These are phyloP conservation scores for Cyanocitta stelleri DNA, from an alignment of 2,113 vertebrate species.

Conservation along the genomic window DNA sequence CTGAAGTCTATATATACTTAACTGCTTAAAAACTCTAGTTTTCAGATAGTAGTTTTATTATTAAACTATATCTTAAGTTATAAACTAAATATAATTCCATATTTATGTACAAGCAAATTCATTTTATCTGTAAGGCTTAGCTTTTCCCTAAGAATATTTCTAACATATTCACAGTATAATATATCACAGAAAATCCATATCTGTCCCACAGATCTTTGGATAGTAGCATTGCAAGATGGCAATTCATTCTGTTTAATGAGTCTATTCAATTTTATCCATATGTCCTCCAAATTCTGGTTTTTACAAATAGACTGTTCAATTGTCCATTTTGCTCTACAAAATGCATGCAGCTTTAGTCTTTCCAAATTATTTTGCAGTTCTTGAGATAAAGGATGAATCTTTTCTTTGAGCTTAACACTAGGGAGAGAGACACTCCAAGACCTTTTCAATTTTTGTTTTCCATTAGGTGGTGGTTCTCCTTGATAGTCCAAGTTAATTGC, in stretches of 20 bases:
- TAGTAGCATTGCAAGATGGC: conserved; percentile 88
- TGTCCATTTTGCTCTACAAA: conserved; percentile 86
- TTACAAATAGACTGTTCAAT: conserved; percentile 75
- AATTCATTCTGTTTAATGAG: conserved; percentile 70
- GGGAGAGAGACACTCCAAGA: conserved; percentile 83
- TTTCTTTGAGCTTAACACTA: conserved; percentile 18
- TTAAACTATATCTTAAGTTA: not conserved
- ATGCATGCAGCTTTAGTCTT: conserved; percentile 74
- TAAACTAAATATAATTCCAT: conserved; percentile 80
- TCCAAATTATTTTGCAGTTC: conserved; percentile 72
- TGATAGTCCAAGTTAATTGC: not conserved
- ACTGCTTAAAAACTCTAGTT: not conserved
- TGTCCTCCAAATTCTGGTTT: conserved; percentile 75
- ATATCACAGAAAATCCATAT: conserved; percentile 96
- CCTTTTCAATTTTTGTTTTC: conserved; percentile 49
- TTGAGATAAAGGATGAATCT: conserved; percentile 71
- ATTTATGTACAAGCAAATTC: conserved; percentile 76
- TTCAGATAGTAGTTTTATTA: not conserved
- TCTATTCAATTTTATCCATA: conserved; percentile 79
- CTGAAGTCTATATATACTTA: not conserved
- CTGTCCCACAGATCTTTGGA: conserved; percentile 80
- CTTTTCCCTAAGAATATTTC: conserved; percentile 77
- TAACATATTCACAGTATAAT: conserved; percentile 82
- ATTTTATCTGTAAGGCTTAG: conserved; percentile 81
- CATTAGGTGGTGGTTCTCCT: conserved; percentile 15